phyloP scores from a whole-genome alignment of 2,113 vertebrate genomes.

The Herpailurus yagouaroundi region DNA sequence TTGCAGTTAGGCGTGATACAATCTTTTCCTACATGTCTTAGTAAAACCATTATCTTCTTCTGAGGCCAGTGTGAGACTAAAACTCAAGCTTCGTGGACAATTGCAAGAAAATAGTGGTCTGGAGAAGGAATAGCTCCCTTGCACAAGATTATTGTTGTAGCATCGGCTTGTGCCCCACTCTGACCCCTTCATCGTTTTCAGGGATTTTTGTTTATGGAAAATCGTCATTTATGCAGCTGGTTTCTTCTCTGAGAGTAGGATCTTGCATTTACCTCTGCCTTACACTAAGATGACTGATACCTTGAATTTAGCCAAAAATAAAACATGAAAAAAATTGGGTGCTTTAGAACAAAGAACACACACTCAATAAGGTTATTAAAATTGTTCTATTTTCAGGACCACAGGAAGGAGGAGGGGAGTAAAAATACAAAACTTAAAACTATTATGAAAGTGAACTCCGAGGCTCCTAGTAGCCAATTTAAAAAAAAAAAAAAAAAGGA shows the following conservation, averaged over 20 bases:
- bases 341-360: background rate
- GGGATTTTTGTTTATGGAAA: background rate
- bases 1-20: background rate
- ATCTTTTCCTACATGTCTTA: background rate
- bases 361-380: background rate
- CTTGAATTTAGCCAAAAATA: conserved; percentile 12
- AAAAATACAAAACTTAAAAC: background rate
- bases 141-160: background rate
- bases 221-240: background rate
- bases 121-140: background rate
- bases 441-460: background rate
- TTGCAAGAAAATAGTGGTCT: background rate
- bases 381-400: background rate
- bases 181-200: background rate
- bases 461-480: background rate
- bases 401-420: background rate
- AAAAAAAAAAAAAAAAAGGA: background rate
- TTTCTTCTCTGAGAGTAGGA: background rate
- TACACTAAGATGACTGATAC: background rate
- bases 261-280: background rate
- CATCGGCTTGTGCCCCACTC: background rate
- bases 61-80: background rate
- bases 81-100: background rate
- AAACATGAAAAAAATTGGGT: background rate
- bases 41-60: background rate